These are phyloP conservation scores for Tupiocoris notatus DNA, from an alignment of 2,888 invertebrate species.

Conservation along the genomic window DNA sequence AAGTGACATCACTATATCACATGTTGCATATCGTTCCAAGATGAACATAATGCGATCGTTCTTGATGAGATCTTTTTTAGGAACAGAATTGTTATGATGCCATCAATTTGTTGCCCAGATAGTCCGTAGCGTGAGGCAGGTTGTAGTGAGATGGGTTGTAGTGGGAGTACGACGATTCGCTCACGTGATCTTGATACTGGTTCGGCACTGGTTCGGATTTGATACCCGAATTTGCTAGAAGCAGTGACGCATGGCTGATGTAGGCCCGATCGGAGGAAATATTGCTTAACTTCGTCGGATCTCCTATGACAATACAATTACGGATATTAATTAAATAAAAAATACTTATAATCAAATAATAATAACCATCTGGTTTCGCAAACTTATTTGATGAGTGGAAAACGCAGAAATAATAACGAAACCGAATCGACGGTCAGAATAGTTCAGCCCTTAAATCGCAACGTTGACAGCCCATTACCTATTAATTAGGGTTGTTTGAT, in stretches of 20 bases:
- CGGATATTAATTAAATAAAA: constrained; percentile 11
- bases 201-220: constrained; percentile 55
- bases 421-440: too few species aligned
- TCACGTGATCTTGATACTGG: constrained; percentile 52
- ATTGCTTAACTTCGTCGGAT: constrained; percentile 22
- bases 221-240: constrained; percentile 54
- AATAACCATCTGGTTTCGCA: too few species aligned
- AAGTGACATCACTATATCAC: too few species aligned
- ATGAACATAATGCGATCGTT: too few species aligned
- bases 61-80: too few species aligned
- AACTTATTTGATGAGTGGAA: too few species aligned
- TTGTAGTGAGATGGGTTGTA: constrained; percentile 53
- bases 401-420: too few species aligned
- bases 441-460: too few species aligned
- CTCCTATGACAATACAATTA: constrained; percentile 39
- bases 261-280: constrained; percentile 54
- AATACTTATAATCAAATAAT: not conserved
- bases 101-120: constrained; percentile 49
- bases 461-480: too few species aligned
- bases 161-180: constrained; percentile 52
- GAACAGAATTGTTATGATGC: constrained; percentile 44
- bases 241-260: constrained; percentile 61
- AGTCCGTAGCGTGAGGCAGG: constrained; percentile 47
- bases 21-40: too few species aligned
- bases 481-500: too few species aligned